These are phyloP conservation scores for Homarus gammarus DNA, from an alignment of 2,888 invertebrate genomes.

Conservation along the genomic window DNA sequence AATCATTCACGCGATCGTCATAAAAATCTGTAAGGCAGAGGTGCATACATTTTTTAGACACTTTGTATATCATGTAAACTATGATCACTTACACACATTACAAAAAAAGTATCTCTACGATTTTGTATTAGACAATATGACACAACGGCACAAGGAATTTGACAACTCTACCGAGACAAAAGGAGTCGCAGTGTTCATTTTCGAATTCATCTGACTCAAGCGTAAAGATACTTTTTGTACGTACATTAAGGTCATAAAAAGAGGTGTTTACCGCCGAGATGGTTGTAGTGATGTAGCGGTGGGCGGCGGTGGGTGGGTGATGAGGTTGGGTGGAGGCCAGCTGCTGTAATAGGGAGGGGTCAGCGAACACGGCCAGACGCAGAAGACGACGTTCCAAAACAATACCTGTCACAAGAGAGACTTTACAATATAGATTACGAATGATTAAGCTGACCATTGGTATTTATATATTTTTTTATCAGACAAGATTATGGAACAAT, in stretches of 20 bases:
- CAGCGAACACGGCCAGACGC: constrained; percentile 50
- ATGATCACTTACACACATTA: neutral
- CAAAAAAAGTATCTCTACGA: neutral
- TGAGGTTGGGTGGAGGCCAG: constrained; percentile 20
- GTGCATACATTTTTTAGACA: too few species aligned
- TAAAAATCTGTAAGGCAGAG: too few species aligned
- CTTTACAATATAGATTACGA: too few species aligned
- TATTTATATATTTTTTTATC: too few species aligned
- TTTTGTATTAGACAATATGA: too few species aligned
- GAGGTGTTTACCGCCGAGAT: constrained; percentile 22
- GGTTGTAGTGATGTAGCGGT: constrained; percentile 32
- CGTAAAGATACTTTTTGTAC: neutral
- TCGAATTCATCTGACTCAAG: neutral
- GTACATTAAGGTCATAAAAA: neutral
- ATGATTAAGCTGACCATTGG: too few species aligned
- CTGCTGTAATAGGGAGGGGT: constrained; percentile 28
- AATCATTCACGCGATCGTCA: too few species aligned
- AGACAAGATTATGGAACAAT: too few species aligned
- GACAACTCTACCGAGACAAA: too few species aligned
- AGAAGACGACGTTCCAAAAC: neutral
- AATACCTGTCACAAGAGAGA: neutral
- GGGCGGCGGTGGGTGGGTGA: constrained; percentile 11
- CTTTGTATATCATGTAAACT: neutral
- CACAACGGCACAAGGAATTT: too few species aligned
- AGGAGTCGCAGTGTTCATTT: neutral